phyloP scores from a whole-genome alignment of 2,113 vertebrate species.

The Aptenodytes forsteri region DNA sequence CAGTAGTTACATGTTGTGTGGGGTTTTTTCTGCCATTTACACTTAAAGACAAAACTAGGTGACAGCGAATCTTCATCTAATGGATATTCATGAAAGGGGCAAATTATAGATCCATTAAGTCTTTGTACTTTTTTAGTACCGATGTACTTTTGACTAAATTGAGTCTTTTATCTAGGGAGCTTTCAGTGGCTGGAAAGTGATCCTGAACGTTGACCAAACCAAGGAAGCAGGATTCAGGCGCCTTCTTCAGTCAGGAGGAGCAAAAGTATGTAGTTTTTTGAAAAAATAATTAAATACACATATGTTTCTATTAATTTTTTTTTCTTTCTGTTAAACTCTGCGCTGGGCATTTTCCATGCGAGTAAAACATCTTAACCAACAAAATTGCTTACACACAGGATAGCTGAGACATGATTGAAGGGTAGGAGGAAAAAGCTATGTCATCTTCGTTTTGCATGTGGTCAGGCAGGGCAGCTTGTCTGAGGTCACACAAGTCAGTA shows the following conservation, averaged over 20 bases:
- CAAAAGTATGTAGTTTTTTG: slow-evolving; percentile 78
- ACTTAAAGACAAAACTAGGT: background rate
- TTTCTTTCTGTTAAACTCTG: background rate
- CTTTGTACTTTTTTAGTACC: background rate
- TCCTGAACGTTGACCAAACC: slow-evolving; percentile 90
- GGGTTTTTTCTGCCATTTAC: background rate
- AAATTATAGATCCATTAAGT: background rate
- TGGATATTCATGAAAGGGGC: background rate
- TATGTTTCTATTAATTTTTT: too few species aligned
- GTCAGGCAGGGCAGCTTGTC: background rate
- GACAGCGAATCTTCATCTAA: background rate
- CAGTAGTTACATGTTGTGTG: background rate
- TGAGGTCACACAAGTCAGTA: background rate
- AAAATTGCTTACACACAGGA: background rate
- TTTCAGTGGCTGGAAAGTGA: slow-evolving; percentile 96
- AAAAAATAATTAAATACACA: background rate
- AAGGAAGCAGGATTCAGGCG: slow-evolving; percentile 93
- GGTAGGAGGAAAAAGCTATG: background rate
- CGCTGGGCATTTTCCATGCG: background rate
- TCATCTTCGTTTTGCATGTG: background rate
- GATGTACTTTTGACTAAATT: background rate
- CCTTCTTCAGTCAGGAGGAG: slow-evolving; percentile 93
- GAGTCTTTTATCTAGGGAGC: slow-evolving; percentile 81
- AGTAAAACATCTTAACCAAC: background rate
- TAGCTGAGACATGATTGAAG: background rate